Evolutionary conservation across 2,888 invertebrate species (phyloP).

Genomic region (Temnothorax ravouxi): DNA sequence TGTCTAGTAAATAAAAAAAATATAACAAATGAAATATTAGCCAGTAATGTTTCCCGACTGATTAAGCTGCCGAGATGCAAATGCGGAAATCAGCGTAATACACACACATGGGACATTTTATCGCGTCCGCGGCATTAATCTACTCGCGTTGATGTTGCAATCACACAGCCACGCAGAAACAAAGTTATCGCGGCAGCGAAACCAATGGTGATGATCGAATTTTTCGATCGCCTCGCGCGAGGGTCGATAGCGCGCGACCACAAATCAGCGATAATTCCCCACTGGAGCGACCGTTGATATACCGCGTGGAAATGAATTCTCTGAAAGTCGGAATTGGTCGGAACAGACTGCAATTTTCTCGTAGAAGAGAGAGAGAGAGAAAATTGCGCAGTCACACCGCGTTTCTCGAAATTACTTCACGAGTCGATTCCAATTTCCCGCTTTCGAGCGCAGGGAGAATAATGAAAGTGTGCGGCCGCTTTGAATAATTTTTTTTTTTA

Average conservation of each 20-base stretch:
- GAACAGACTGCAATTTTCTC: background rate
- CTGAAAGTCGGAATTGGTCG: background rate
- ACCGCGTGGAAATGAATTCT: background rate
- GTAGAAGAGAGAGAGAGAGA: too few relatives aligned
- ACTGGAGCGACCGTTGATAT: background rate
- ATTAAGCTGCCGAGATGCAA: background rate
- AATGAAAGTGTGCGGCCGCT: background rate
- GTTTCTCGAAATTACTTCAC: background rate
- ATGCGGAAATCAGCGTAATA: constrained; percentile 3
- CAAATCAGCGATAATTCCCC: background rate
- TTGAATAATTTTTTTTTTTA: background rate
- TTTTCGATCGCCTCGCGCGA: background rate
- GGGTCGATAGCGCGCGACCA: constrained; percentile 9
- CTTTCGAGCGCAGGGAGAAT: background rate
- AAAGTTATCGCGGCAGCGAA: constrained; percentile 9
- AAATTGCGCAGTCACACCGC: background rate
- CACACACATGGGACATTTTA: background rate
- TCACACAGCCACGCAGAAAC: background rate
- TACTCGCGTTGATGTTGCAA: background rate
- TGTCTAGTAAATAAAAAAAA: background rate
- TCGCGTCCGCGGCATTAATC: background rate
- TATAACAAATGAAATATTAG: background rate
- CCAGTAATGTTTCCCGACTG: background rate
- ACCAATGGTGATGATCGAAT: background rate
- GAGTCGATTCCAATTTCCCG: background rate